These are phyloP conservation scores for Volucella bombylans DNA, from an alignment of 2,888 invertebrate genomes.

Conservation along the genomic window DNA sequence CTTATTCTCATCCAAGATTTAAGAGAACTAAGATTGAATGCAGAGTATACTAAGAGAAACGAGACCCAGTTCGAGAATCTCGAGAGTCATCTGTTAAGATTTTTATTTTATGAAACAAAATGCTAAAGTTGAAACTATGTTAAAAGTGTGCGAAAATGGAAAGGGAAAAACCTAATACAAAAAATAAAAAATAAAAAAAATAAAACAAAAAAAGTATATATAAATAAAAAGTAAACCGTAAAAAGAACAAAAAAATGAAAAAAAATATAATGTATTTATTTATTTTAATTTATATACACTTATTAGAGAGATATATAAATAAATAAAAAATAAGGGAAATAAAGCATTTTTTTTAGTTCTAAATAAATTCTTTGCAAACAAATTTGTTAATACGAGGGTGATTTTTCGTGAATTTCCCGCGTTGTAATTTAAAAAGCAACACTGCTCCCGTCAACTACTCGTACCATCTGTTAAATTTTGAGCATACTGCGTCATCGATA, in stretches of 20 bases:
- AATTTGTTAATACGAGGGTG: too few relatives aligned
- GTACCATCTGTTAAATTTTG: too few relatives aligned
- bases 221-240: slow-evolving; percentile 77
- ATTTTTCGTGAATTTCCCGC: too few relatives aligned
- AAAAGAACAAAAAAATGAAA: slow-evolving; percentile 66
- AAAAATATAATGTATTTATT: slow-evolving; percentile 81
- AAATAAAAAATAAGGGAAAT: slow-evolving; percentile 79
- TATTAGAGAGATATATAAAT: slow-evolving; percentile 81
- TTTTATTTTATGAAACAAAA: slow-evolving; percentile 68
- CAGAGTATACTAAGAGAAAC: slow-evolving; percentile 56
- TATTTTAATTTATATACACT: slow-evolving; percentile 82
- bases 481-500: too few relatives aligned
- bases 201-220: too few relatives aligned
- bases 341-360: neutral
- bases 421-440: too few relatives aligned
- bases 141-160: slow-evolving; percentile 65
- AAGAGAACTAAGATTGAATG: slow-evolving; percentile 55
- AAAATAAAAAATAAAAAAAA: slow-evolving; percentile 75
- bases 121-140: slow-evolving; percentile 71
- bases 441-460: too few relatives aligned
- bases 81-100: slow-evolving; percentile 68
- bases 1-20: slow-evolving; percentile 48
- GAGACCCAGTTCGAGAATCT: slow-evolving; percentile 53
- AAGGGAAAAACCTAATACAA: slow-evolving; percentile 72
- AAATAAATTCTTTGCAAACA: neutral